These are phyloP conservation scores for Ataeniobius toweri DNA, from an alignment of 2,797 vertebrate genomes.

Conservation along the genomic window DNA sequence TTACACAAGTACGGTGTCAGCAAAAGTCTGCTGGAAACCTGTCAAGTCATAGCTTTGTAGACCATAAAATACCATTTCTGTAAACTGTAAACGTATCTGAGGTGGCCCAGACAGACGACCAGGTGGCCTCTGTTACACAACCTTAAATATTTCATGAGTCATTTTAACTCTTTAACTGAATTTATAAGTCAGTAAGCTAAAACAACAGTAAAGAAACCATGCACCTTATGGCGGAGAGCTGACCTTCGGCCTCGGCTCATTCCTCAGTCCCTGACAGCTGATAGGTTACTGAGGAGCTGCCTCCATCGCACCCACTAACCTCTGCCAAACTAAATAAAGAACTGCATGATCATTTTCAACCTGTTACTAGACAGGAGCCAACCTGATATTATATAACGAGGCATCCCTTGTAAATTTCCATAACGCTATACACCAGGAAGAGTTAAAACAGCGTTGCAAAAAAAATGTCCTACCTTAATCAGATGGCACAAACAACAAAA, in stretches of 20 bases:
- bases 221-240: background rate
- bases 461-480: background rate
- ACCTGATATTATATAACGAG: background rate
- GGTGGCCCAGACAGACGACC: background rate
- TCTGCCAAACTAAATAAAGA: slow-evolving; percentile 61
- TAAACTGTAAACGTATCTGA: background rate
- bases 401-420: background rate
- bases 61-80: too few species aligned
- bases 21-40: too few species aligned
- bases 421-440: background rate
- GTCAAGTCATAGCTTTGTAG: too few species aligned
- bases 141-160: background rate
- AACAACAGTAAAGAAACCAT: background rate
- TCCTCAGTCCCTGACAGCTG: slow-evolving; percentile 29
- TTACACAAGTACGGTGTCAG: too few species aligned
- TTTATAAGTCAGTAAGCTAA: slow-evolving; percentile 28
- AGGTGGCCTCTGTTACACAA: background rate
- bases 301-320: slow-evolving; percentile 47
- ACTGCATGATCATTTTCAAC: background rate
- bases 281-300: slow-evolving; percentile 69
- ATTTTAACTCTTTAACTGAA: background rate
- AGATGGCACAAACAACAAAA: background rate
- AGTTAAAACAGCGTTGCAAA: background rate
- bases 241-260: slow-evolving; percentile 9
- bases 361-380: background rate